Conservation (phyloP, 2,888 invertebrate genomes). For the Ecliptopera silaceata region DNA sequence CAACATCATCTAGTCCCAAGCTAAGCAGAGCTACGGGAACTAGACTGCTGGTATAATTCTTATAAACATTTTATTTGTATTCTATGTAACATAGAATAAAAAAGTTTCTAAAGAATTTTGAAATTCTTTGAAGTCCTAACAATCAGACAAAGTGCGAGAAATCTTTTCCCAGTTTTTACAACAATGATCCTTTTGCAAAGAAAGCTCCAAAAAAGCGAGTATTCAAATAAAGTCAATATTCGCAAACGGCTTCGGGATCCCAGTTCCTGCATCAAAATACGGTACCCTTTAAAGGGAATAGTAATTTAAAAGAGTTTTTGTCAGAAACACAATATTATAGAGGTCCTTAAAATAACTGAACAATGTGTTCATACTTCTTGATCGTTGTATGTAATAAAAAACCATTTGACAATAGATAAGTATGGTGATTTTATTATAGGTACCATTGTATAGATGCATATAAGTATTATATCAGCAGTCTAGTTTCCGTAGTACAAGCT, state of each 20-base stretch:
- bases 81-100: too few relatives aligned
- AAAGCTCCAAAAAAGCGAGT: constrained; percentile 28
- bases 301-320: constrained; percentile 41
- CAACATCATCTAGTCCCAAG: too few relatives aligned
- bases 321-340: constrained; percentile 3
- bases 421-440: too few relatives aligned
- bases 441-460: too few relatives aligned
- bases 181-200: constrained; percentile 28
- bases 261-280: constrained; percentile 34
- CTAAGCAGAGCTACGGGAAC: too few relatives aligned
- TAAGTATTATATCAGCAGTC: too few relatives aligned
- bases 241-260: constrained; percentile 26
- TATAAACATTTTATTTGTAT: too few relatives aligned
- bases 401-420: too few relatives aligned
- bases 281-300: constrained; percentile 29
- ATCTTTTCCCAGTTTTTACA: constrained; percentile 15
- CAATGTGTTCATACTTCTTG: too few relatives aligned
- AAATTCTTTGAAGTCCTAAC: not conserved
- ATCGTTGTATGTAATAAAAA: too few relatives aligned
- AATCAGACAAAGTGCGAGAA: constrained; percentile 13
- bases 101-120: not conserved
- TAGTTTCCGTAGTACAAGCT: too few relatives aligned
- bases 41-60: too few relatives aligned
- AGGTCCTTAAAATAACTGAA: not conserved
- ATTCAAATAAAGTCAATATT: constrained; percentile 36